Conservation (phyloP, 2,113 vertebrate genomes). For the Junco hyemalis region DNA sequence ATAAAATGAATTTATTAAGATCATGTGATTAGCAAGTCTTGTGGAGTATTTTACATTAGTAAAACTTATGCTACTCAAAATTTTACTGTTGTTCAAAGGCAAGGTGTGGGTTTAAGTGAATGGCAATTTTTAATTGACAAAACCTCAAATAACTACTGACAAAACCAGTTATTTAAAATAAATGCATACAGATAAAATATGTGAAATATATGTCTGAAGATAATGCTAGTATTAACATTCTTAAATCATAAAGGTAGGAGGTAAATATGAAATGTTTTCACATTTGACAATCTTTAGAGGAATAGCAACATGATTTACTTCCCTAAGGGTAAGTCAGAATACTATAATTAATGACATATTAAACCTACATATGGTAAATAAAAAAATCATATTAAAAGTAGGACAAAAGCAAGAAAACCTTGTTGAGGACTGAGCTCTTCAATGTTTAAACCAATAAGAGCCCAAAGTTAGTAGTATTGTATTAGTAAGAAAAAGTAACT, state of each 20-base stretch:
- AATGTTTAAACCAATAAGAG: not conserved
- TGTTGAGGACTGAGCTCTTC: not conserved
- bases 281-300: not conserved
- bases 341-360: not conserved
- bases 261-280: not conserved
- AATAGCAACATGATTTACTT: not conserved
- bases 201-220: not conserved
- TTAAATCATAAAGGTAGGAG: not conserved
- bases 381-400: not conserved
- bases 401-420: not conserved
- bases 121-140: not conserved
- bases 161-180: not conserved
- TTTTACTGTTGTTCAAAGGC: not conserved
- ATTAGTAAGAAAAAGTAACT: not conserved
- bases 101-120: not conserved
- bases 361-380: not conserved
- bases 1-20: slow-evolving; percentile 32
- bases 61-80: not conserved
- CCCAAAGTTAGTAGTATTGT: not conserved
- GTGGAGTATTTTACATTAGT: not conserved
- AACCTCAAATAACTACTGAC: not conserved
- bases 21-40: not conserved
- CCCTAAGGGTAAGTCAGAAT: not conserved
- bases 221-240: not conserved
- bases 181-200: not conserved